A percentile compares a stretch with the other conserved stretches of the same genome.
phyloP scores from a whole-genome alignment of 2,888 invertebrate species.

The Dicroscelio sp. region DNA sequence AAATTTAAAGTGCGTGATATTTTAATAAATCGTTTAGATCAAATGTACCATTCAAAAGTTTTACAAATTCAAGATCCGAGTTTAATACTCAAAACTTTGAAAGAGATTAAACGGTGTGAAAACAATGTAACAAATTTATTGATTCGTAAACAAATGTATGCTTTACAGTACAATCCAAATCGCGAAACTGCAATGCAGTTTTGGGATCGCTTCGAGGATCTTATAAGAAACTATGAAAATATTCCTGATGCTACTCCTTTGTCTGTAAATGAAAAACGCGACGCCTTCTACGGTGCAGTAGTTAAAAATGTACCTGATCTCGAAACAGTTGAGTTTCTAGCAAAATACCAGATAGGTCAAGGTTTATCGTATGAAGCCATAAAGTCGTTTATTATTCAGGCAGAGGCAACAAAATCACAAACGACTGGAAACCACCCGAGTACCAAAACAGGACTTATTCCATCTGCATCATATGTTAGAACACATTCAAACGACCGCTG shows the following conservation, averaged over 20 bases:
- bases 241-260: conserved; percentile 63
- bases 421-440: background rate
- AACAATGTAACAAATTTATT: conserved; percentile 68
- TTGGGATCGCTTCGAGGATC: conserved; percentile 76
- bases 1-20: background rate
- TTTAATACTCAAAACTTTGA: background rate
- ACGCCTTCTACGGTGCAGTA: conserved; percentile 5
- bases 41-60: background rate
- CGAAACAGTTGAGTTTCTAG: background rate
- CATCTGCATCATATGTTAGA: background rate
- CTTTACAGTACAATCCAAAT: conserved; percentile 69
- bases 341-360: background rate
- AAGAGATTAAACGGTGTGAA: conserved; percentile 47
- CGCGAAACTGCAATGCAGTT: conserved; percentile 72
- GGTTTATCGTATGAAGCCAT: background rate
- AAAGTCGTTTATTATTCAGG: conserved; percentile 16
- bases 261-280: conserved; percentile 76
- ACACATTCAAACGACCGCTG: background rate
- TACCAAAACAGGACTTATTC: background rate
- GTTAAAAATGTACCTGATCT: background rate
- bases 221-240: conserved; percentile 73
- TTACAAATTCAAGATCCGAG: conserved; percentile 1
- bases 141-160: conserved; percentile 71
- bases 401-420: background rate
- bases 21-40: background rate